Conservation (phyloP, 35 echinoderm and acorn worm genomes). For the Eucidaris tribuloides region DNA sequence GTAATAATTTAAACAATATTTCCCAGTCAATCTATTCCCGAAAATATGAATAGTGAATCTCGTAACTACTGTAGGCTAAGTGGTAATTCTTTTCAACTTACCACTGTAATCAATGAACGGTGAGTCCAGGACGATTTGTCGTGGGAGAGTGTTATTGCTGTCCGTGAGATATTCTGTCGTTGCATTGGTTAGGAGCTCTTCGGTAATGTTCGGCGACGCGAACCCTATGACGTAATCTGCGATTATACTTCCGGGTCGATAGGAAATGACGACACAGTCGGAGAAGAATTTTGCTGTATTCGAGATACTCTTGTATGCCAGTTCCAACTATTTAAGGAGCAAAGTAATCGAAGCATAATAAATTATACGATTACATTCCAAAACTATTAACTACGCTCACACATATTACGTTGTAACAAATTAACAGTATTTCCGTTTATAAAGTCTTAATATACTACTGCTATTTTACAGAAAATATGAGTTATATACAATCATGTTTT, state of each 20-base stretch:
- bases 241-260: background rate
- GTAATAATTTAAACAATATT: no score
- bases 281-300: background rate
- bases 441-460: no score
- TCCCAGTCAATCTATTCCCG: no score
- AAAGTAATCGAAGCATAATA: no score
- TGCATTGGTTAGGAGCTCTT: background rate
- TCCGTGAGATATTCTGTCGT: background rate
- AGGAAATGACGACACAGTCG: background rate
- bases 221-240: background rate
- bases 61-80: no score
- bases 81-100: background rate
- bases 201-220: background rate
- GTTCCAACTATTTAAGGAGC: background rate
- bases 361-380: no score
- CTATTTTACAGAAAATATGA: no score
- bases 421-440: no score
- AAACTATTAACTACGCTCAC: no score
- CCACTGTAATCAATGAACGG: background rate
- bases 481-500: no score
- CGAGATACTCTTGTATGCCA: background rate
- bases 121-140: background rate
- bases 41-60: no score
- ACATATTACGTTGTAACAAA: no score
- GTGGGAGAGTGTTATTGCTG: background rate